Conservation (phyloP, 2,888 invertebrate genomes). For the Chymomyza amoena region DNA sequence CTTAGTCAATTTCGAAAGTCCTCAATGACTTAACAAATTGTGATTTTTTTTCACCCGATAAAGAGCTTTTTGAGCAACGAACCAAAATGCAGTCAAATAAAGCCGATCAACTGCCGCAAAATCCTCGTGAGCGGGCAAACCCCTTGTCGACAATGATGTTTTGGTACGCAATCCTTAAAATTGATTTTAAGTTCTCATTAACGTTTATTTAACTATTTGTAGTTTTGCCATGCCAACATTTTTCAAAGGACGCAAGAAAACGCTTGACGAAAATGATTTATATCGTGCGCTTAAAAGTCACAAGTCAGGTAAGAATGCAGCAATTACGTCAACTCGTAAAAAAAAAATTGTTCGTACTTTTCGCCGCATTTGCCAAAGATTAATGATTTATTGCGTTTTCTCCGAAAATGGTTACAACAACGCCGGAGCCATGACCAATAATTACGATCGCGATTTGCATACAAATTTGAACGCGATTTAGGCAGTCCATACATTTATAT, state of each 20-base stretch:
- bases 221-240: conserved; percentile 90
- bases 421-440: background rate
- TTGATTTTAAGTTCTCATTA: background rate
- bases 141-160: conserved; percentile 83
- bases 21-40: background rate
- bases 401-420: background rate
- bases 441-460: conserved; percentile 15
- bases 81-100: conserved; percentile 77
- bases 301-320: conserved; percentile 80
- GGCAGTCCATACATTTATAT: conserved; percentile 11
- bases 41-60: background rate
- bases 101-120: conserved; percentile 78
- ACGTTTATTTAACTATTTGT: conserved; percentile 51
- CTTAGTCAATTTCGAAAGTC: background rate
- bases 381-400: conserved; percentile 15
- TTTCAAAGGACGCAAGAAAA: conserved; percentile 85
- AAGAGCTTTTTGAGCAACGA: background rate
- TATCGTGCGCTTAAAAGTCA: conserved; percentile 85
- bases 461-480: conserved; percentile 14
- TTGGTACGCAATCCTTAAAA: conserved; percentile 77
- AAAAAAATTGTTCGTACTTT: background rate
- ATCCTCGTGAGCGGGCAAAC: conserved; percentile 82
- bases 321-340: background rate
- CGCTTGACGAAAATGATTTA: conserved; percentile 86
- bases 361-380: background rate